Percentiles rank a stretch among this genome's conserved stretches.
phyloP scores from a whole-genome alignment of 2,113 vertebrate genomes.

The Naja naja region DNA sequence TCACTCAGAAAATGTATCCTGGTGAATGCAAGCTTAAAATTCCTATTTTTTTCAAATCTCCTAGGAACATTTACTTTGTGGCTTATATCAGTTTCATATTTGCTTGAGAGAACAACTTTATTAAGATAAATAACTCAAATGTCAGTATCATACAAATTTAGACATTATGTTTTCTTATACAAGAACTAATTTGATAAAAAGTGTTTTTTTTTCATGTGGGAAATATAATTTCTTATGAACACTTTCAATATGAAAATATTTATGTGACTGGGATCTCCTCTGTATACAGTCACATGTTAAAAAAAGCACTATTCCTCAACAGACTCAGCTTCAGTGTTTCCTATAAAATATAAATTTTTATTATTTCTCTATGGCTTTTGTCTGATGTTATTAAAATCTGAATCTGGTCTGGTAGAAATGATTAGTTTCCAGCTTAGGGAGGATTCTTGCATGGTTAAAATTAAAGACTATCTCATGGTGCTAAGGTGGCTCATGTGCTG shows the following conservation, averaged over 20 bases:
- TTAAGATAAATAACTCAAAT: background rate
- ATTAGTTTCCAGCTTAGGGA: background rate
- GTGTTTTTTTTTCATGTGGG: background rate
- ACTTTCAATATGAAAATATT: background rate
- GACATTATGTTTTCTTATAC: background rate
- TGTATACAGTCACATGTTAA: background rate
- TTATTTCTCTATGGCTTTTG: background rate
- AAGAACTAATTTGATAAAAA: background rate
- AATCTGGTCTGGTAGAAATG: background rate
- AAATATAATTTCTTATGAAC: background rate
- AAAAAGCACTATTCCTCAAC: background rate
- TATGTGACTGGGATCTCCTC: background rate
- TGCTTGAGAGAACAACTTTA: background rate
- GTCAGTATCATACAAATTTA: background rate
- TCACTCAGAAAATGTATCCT: constrained; percentile 56
- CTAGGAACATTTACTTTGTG: constrained; percentile 35
- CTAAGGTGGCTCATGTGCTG: fast-evolving
- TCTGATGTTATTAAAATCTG: background rate
- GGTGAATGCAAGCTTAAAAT: constrained; percentile 47
- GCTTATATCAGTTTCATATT: background rate
- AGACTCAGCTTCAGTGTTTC: background rate
- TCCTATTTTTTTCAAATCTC: constrained; percentile 26
- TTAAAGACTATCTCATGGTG: background rate
- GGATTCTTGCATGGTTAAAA: background rate
- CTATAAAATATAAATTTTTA: background rate